phyloP scores from a whole-genome alignment of 1,140 invertebrate species.

The Andricus grossulariae region DNA sequence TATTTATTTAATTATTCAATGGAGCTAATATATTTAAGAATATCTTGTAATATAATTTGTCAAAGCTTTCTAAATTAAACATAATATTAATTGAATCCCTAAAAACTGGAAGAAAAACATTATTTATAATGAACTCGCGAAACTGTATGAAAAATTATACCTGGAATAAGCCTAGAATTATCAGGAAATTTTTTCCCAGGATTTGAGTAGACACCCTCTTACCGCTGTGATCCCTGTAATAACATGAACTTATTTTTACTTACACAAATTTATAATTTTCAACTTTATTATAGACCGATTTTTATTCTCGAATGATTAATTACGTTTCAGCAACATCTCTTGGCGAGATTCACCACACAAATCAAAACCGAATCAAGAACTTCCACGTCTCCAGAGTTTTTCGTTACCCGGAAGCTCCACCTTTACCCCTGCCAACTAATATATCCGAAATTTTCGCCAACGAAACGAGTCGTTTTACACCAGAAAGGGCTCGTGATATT shows the following conservation, averaged over 20 bases:
- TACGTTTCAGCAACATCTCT: background rate
- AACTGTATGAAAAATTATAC: too few species aligned
- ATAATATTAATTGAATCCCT: too few species aligned
- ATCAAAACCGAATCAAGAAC: conserved; percentile 34
- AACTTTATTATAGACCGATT: background rate
- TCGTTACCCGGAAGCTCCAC: conserved; percentile 63
- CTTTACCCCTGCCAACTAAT: conserved; percentile 74
- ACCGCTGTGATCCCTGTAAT: too few species aligned
- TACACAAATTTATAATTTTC: background rate
- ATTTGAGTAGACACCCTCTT: too few species aligned
- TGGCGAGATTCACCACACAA: background rate
- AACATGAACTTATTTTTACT: background rate
- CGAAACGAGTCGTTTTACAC: conserved; percentile 80
- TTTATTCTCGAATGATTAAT: background rate
- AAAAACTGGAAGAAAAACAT: too few species aligned
- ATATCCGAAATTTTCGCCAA: conserved; percentile 61
- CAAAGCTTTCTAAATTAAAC: too few species aligned
- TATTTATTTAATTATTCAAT: too few species aligned
- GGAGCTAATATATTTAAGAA: too few species aligned
- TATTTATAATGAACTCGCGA: too few species aligned
- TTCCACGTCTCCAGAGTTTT: conserved; percentile 57
- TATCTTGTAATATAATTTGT: too few species aligned
- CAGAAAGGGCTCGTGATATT: conserved; percentile 79
- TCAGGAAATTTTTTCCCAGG: too few species aligned
- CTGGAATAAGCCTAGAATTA: too few species aligned